Conservation (phyloP, 92 coral and sea anemone genomes). For the Pocillopora grandis region DNA sequence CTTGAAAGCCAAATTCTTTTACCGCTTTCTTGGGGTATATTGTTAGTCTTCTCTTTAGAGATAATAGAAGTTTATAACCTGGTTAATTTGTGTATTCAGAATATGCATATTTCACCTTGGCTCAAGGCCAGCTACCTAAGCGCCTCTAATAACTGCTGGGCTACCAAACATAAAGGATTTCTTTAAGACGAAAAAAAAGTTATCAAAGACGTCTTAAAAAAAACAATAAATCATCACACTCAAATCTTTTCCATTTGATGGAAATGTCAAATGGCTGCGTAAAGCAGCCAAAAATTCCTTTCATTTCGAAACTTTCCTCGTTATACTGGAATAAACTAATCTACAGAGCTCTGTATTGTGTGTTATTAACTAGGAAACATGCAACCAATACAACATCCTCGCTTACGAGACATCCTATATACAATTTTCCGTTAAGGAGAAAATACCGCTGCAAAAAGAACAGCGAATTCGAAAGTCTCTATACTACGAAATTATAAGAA, state of each 20-base stretch:
- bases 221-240: slow-evolving; percentile 2
- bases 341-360: slow-evolving; percentile 12
- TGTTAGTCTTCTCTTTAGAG: not conserved
- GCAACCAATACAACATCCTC: slow-evolving; percentile 37
- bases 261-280: slow-evolving; percentile 28
- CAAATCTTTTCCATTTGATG: slow-evolving; percentile 41
- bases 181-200: not conserved
- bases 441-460: slow-evolving; percentile 30
- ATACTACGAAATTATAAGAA: slow-evolving; percentile 27
- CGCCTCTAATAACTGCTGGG: slow-evolving; percentile 9
- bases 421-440: slow-evolving; percentile 40
- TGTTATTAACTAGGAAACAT: slow-evolving; percentile 2
- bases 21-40: slow-evolving; percentile 13
- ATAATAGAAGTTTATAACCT: slow-evolving; percentile 26
- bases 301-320: slow-evolving; percentile 24
- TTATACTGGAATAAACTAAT: slow-evolving; percentile 13
- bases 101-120: slow-evolving; percentile 43
- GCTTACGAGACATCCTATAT: slow-evolving; percentile 26
- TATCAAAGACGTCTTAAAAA: slow-evolving; percentile 1
- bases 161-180: slow-evolving; percentile 23
- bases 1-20: not conserved
- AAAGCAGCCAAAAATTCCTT: slow-evolving; percentile 38
- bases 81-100: slow-evolving; percentile 35
- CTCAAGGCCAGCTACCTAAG: slow-evolving; percentile 30
- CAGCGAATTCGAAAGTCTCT: slow-evolving; percentile 18